Evolutionary conservation across 2,797 vertebrate genomes (phyloP).

Genomic region (Bradypus variegatus): DNA sequence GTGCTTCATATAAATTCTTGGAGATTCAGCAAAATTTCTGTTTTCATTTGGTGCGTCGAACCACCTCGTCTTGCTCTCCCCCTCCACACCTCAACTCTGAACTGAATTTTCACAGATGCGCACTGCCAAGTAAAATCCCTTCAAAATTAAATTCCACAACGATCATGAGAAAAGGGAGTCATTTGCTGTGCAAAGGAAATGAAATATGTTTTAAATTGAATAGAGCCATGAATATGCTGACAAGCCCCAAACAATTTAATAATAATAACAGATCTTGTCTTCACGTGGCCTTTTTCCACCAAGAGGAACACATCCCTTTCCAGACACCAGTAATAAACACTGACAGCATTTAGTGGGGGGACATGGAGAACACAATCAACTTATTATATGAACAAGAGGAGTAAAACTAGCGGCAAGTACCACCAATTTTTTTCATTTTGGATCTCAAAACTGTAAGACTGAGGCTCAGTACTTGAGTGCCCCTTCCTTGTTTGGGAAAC

Average conservation of each 20-base stretch:
- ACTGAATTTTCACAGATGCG: not conserved
- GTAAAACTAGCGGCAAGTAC: not conserved
- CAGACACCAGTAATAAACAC: not conserved
- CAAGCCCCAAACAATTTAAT: slow-evolving; percentile 27
- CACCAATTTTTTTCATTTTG: rapidly evolving
- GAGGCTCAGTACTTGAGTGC: not conserved
- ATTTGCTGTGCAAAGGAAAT: slow-evolving; percentile 29
- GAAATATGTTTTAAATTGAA: slow-evolving; percentile 39
- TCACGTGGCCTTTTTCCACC: not conserved
- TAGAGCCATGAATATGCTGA: slow-evolving; percentile 41
- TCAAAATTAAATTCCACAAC: slow-evolving; percentile 45
- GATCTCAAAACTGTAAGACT: not conserved
- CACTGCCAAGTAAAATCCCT: slow-evolving; percentile 38
- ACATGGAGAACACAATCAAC: not conserved
- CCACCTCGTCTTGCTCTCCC: not conserved
- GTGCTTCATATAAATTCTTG: not conserved
- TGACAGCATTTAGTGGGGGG: rapidly evolving
- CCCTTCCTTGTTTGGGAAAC: not conserved
- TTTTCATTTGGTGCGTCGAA: not conserved
- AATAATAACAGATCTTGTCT: slow-evolving; percentile 29
- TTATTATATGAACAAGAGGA: not conserved
- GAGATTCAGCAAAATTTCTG: not conserved
- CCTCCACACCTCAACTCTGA: not conserved
- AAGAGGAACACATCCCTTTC: not conserved
- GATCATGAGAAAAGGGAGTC: not conserved